Evolutionary conservation across 2,113 vertebrate species (phyloP), one percentile per base, ranked within the genome.

Genomic region (Odontesthes bonariensis): DNA sequence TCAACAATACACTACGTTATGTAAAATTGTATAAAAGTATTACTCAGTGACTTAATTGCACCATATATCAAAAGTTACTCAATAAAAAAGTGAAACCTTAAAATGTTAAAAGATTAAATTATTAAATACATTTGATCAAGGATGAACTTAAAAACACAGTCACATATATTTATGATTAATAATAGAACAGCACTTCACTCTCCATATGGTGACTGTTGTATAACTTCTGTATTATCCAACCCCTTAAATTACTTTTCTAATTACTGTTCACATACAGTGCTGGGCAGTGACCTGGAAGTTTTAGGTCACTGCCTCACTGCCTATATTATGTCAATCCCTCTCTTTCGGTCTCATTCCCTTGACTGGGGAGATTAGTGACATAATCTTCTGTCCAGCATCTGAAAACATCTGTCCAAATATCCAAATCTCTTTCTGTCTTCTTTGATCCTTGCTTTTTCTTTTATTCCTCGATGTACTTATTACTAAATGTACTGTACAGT

Each of bases 331-430:
- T 86, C 82, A 62, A 31, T 67, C 73, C 55, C 49, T 44, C 51
- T 51, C 33, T 47, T 57, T n/a, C 5, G 47, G 44, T 81, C 59
- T 79, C 33, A 66, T 73, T 84, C 46, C 44, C 68, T 71, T 81
- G 79, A 89, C 83, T 73, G 75, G 73, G 74, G 84, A 91, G 92
- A 92, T 93, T 91, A 92, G 79, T 77, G 69, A 77, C 77, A 75
- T 93, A 92, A 92, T 91, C 91, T 89, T 62, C 81, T 69, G 78
- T 75, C 64, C 72, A 83, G 58, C 40, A 77, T 81, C 86, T 73
- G 69, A 89, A 89, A 92, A 72, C 91, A 91, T 90, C 90, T 90
- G 92, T 78, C 83, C 88, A 60, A 57, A 78, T 76, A 59, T 74
- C 60, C 54, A 84, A 81, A 86, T 70, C 86, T 79, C 55, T 70